Conservation (phyloP, 2,888 invertebrate species). For the Cyclophora punctaria region DNA sequence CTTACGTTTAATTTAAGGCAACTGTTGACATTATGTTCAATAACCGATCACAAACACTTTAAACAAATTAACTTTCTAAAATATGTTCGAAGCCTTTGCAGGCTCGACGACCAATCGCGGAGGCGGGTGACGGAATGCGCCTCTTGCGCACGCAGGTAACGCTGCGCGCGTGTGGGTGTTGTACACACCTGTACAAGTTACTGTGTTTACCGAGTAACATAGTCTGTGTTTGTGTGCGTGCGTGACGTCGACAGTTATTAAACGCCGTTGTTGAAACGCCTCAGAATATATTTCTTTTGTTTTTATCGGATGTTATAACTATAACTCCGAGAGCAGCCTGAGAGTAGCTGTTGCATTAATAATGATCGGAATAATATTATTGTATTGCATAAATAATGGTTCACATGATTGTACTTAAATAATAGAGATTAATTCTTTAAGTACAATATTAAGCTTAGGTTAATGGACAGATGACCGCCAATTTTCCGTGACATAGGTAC, state of each 20-base stretch:
- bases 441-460: no score
- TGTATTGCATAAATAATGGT: no score
- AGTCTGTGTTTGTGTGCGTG: slow-evolving; percentile 27
- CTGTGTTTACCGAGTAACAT: slow-evolving; percentile 45
- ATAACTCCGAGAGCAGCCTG: no score
- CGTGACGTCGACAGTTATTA: slow-evolving; percentile 19
- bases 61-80: slow-evolving; percentile 53
- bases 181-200: slow-evolving; percentile 41
- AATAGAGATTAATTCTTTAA: no score
- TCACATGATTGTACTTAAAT: no score
- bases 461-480: no score
- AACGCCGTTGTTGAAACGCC: slow-evolving; percentile 16
- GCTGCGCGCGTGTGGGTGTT: slow-evolving; percentile 25
- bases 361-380: no score
- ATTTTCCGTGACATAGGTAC: no score
- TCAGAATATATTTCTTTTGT: neutral
- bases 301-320: neutral
- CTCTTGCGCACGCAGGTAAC: slow-evolving; percentile 72
- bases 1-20: slow-evolving; percentile 30
- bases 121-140: slow-evolving; percentile 67
- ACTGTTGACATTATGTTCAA: slow-evolving; percentile 28
- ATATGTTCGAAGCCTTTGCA: slow-evolving; percentile 52
- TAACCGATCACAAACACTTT: slow-evolving; percentile 34
- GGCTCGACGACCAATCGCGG: slow-evolving; percentile 58
- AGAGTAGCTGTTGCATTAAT: no score